Evolutionary conservation across 2,888 invertebrate genomes (phyloP).

Genomic region (Gnatocerus cornutus): DNA sequence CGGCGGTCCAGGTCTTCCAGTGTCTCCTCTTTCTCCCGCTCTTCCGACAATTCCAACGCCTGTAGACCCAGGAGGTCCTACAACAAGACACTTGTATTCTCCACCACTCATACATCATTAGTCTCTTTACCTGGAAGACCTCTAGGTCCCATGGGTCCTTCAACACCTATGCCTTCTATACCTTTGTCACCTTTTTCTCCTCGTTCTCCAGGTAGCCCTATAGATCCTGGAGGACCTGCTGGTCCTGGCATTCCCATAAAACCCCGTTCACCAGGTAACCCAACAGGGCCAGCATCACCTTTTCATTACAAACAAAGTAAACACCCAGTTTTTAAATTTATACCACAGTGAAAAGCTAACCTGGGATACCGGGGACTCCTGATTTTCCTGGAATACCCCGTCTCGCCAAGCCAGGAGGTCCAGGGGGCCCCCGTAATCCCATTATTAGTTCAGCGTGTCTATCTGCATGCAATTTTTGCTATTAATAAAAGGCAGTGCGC

Average conservation of each 20-base stretch:
- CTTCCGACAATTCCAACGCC: slow-evolving; percentile 80
- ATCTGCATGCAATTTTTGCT: slow-evolving; percentile 69
- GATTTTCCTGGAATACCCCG: slow-evolving; percentile 73
- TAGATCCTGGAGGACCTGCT: slow-evolving; percentile 75
- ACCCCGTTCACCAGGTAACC: slow-evolving; percentile 78
- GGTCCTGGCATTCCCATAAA: slow-evolving; percentile 79
- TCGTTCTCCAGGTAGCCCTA: slow-evolving; percentile 78
- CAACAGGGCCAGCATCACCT: slow-evolving; percentile 81
- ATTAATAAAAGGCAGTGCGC: slow-evolving; percentile 47
- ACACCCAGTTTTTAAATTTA: background rate
- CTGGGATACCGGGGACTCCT: slow-evolving; percentile 76
- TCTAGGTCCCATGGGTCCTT: slow-evolving; percentile 82
- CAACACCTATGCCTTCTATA: slow-evolving; percentile 81
- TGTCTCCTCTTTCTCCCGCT: slow-evolving; percentile 83
- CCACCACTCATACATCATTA: background rate
- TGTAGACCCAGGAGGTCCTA: slow-evolving; percentile 80
- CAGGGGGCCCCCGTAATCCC: slow-evolving; percentile 81
- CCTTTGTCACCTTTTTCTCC: slow-evolving; percentile 85
- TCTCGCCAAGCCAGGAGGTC: slow-evolving; percentile 75
- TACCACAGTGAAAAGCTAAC: slow-evolving; percentile 64
- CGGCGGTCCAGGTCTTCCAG: slow-evolving; percentile 77
- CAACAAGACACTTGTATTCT: background rate
- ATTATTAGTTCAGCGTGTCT: slow-evolving; percentile 75
- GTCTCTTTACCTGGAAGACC: slow-evolving; percentile 77
- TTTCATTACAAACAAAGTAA: slow-evolving; percentile 13